Evolutionary conservation across 2,888 invertebrate species (phyloP).

Genomic region (Acleris literana): DNA sequence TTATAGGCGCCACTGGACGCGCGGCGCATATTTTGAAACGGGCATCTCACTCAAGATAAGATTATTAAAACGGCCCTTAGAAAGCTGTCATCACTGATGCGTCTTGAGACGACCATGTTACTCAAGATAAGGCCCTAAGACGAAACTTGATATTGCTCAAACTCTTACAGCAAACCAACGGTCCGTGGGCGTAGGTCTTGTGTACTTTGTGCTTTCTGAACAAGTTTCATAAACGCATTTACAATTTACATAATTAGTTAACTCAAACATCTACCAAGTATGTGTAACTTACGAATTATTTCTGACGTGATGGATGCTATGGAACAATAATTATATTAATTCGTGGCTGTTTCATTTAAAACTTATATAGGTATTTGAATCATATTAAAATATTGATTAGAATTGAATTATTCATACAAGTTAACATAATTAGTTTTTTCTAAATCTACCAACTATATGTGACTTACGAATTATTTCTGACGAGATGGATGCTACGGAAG

Average conservation of each 20-base stretch:
- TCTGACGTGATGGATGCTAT: constrained; percentile 30
- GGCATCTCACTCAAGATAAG: no score
- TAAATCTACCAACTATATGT: constrained; percentile 4
- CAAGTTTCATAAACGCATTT: constrained; percentile 26
- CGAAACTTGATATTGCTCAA: constrained; percentile 4
- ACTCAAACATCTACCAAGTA: background rate
- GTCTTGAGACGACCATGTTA: no score
- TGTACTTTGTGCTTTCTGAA: constrained; percentile 26
- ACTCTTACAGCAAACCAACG: constrained; percentile 3
- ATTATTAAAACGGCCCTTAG: no score
- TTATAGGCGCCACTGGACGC: no score
- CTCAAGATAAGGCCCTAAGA: background rate
- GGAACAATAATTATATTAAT: constrained; percentile 14
- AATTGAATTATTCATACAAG: background rate
- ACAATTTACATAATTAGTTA: background rate
- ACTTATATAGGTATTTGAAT: no score
- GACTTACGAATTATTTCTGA: constrained; percentile 27
- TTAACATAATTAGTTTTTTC: background rate
- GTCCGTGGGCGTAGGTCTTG: constrained; percentile 16
- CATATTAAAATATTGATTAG: no score
- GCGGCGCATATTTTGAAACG: no score
- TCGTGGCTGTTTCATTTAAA: no score
- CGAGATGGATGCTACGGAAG: constrained; percentile 27
- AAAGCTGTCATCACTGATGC: no score
- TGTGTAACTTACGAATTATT: constrained; percentile 24